These are phyloP conservation scores for Sapajus apella DNA, from an alignment of 2,113 vertebrate genomes.

Conservation along the genomic window DNA sequence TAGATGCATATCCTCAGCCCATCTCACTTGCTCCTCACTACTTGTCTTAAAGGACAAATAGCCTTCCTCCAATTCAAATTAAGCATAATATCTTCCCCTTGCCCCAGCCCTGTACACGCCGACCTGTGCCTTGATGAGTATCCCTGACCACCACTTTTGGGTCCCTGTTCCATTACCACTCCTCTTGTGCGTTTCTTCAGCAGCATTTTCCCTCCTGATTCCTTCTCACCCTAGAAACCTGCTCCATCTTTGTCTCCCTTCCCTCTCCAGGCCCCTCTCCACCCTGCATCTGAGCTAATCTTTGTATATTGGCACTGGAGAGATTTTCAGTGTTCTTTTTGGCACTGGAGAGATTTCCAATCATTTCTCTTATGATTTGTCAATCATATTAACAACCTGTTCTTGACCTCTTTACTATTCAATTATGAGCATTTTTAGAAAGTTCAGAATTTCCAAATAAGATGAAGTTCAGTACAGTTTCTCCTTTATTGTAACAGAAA, in stretches of 20 bases:
- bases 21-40: background rate
- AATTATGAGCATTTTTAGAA: too few relatives aligned
- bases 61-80: background rate
- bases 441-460: too few relatives aligned
- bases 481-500: too few relatives aligned
- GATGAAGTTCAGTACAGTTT: too few relatives aligned
- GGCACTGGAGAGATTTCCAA: too few relatives aligned
- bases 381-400: too few relatives aligned
- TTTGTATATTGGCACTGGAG: background rate
- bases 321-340: too few relatives aligned
- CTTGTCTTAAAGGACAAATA: background rate
- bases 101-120: accelerated
- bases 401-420: too few relatives aligned
- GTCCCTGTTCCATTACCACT: background rate
- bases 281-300: background rate
- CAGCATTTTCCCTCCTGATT: background rate
- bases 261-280: background rate
- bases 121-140: background rate
- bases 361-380: too few relatives aligned
- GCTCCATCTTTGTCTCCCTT: background rate
- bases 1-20: background rate
- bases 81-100: background rate
- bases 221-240: background rate
- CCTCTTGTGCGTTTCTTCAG: background rate
- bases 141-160: too few relatives aligned